Percentiles rank a stretch among this genome's conserved stretches.
phyloP scores from a whole-genome alignment of 2,888 invertebrate species.

The Agrochola lychnidis region DNA sequence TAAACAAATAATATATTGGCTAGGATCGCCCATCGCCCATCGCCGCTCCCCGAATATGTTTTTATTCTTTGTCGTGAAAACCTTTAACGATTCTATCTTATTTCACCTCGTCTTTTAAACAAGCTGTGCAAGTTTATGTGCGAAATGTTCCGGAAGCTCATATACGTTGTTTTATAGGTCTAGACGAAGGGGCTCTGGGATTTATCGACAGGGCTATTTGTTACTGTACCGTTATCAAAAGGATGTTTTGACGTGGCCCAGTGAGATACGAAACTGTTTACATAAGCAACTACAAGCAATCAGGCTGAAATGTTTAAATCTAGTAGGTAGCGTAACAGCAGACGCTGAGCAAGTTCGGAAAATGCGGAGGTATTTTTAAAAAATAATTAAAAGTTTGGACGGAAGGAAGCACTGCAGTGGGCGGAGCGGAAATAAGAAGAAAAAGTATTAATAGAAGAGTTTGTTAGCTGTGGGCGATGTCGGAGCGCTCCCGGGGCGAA shows the following conservation, averaged over 20 bases:
- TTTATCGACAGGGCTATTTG: conserved; percentile 41
- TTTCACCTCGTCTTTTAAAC: conserved; percentile 49
- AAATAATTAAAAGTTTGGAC: conserved; percentile 57
- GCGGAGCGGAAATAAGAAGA: conserved; percentile 36
- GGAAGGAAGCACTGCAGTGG: conserved; percentile 38
- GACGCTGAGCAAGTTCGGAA: conserved; percentile 12
- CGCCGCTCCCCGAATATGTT: conserved; percentile 42
- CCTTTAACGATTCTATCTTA: conserved; percentile 45
- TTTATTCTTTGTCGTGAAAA: conserved; percentile 53
- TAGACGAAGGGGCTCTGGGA: conserved; percentile 41
- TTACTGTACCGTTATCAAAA: conserved; percentile 34
- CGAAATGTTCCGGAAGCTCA: conserved; percentile 46
- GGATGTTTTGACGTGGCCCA: conserved; percentile 32
- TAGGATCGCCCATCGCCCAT: conserved; percentile 26
- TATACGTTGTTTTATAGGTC: conserved; percentile 48
- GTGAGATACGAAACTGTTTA: conserved; percentile 30
- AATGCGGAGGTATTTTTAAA: conserved; percentile 25
- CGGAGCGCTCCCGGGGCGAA: conserved; percentile 25
- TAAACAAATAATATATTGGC: conserved; percentile 66
- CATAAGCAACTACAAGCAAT: conserved; percentile 16
- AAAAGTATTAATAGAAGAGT: conserved; percentile 51
- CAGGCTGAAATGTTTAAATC: conserved; percentile 8
- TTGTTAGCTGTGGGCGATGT: conserved; percentile 46
- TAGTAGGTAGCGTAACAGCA: conserved; percentile 1
- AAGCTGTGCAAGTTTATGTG: conserved; percentile 42